These are phyloP conservation scores for Cantharis nigra DNA, from an alignment of 2,888 invertebrate genomes.

Conservation along the genomic window DNA sequence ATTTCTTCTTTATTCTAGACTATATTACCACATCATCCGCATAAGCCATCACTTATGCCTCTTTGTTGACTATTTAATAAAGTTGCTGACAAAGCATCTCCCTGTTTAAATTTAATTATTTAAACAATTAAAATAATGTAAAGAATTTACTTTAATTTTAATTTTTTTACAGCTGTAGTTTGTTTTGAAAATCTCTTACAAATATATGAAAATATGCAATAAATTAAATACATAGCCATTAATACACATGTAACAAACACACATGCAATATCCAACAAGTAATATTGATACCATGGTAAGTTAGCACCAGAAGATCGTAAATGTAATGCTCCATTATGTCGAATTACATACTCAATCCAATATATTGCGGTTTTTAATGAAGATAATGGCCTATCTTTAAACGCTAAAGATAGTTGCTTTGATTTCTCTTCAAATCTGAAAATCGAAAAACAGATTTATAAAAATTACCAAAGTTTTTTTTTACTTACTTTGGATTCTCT, in stretches of 20 bases:
- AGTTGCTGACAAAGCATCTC: too few species aligned
- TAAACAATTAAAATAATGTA: too few species aligned
- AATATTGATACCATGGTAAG: slow-evolving; percentile 54
- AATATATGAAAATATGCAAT: not conserved
- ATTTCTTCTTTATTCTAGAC: too few species aligned
- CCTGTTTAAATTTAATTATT: too few species aligned
- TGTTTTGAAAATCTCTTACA: not conserved
- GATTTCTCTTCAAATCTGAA: not conserved
- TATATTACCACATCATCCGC: too few species aligned
- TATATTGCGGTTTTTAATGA: slow-evolving; percentile 66
- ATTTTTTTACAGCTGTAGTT: not conserved
- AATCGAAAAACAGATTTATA: not conserved
- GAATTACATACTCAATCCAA: slow-evolving; percentile 68
- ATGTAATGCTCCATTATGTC: slow-evolving; percentile 62
- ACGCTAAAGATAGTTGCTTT: slow-evolving; percentile 54
- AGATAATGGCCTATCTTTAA: slow-evolving; percentile 62
- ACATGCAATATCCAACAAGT: slow-evolving; percentile 11
- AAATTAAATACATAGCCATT: not conserved
- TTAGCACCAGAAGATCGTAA: slow-evolving; percentile 59
- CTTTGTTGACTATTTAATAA: too few species aligned
- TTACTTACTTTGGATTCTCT: not conserved
- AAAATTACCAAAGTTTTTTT: not conserved
- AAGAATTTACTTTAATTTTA: not conserved
- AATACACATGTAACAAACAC: not conserved
- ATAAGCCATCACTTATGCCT: too few species aligned